Evolutionary conservation across 2,888 invertebrate genomes (phyloP), one percentile per base, ranked within the genome.

Genomic region (Stenoptilia bipunctidactyla): DNA sequence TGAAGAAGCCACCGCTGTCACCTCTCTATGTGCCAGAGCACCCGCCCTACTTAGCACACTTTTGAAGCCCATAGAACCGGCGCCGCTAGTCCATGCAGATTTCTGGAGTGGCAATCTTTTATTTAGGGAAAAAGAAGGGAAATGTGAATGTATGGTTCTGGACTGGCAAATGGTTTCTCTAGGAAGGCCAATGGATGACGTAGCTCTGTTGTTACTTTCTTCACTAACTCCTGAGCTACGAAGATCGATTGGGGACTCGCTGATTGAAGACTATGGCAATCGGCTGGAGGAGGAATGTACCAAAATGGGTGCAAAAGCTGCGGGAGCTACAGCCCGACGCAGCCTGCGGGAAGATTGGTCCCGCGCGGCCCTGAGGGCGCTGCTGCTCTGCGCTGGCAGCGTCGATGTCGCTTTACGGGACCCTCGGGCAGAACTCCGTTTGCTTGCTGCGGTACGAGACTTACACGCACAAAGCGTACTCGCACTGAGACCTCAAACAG

Each of bases 161-260:
- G 92, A 93, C 63, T 93, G 92, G 92, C 93, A 93, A 79, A 92
- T 93, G 92, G 91, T 92, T 36, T 92, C 91, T 1, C 87, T 91
- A 46, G 91, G 91, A 46, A 77, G 86, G 53, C 92, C 92, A 13
- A 92, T 92, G 61, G 92, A 92, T 63, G 93, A 93, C 59, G 85
- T 93, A 6, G 92, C 92, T 0, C 69, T 92, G 13, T 69, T 93
- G 38, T 77, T 92, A 37, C 77, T 90, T 4, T 92, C 91, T 45
- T 92, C 92, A 1, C 79, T 92, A 34, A 88, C 91, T 0, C 89
- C 92, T 0, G 89, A 90, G 55, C 65, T 91, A 47, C 85, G 92
- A 40, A 85, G 92, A 44, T 69, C 86, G 15, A 85, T 89, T 43
- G 89, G 90, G 0, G 84, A 86, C 15, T 64, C 82, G 4, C 72